A percentile compares a stretch with the other conserved stretches of the same genome.
Conservation (phyloP, 1,140 invertebrate species). For the Drosophila truncata region DNA sequence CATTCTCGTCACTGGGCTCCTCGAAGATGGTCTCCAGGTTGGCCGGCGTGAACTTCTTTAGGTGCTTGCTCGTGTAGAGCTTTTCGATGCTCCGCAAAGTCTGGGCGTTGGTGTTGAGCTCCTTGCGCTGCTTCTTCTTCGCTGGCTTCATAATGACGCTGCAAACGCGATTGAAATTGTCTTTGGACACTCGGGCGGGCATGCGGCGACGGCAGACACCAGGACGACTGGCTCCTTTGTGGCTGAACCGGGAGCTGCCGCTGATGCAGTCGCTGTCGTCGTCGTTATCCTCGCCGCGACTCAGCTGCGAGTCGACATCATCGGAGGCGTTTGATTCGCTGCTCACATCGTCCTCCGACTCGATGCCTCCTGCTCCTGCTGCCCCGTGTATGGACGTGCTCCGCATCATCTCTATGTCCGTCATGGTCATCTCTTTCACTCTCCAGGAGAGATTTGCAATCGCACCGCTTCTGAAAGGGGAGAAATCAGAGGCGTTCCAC, state of each 20-base stretch:
- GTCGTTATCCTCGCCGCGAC: constrained; percentile 56
- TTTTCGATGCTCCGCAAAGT: constrained; percentile 78
- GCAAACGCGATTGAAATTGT: constrained; percentile 71
- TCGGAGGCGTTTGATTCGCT: constrained; percentile 54
- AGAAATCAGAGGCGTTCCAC: background rate
- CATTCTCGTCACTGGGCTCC: constrained; percentile 72
- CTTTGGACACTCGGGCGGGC: constrained; percentile 69
- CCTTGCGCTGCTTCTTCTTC: constrained; percentile 62
- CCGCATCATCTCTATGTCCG: constrained; percentile 57
- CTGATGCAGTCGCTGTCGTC: constrained; percentile 57
- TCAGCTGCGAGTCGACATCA: constrained; percentile 55
- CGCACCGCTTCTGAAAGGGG: constrained; percentile 15
- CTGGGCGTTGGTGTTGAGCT: constrained; percentile 59
- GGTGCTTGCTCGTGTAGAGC: constrained; percentile 69
- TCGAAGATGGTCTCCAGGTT: constrained; percentile 81
- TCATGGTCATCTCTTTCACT: constrained; percentile 48
- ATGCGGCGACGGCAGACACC: constrained; percentile 67
- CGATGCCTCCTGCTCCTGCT: background rate
- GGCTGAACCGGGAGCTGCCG: constrained; percentile 18
- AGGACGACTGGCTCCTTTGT: constrained; percentile 23
- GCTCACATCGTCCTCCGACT: constrained; percentile 37
- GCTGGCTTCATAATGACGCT: constrained; percentile 71
- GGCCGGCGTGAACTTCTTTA: constrained; percentile 75
- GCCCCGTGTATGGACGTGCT: constrained; percentile 7
- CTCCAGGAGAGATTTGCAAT: constrained; percentile 40